phyloP scores from a whole-genome alignment of 2,113 vertebrate genomes.

The Lichenostomus cassidix region DNA sequence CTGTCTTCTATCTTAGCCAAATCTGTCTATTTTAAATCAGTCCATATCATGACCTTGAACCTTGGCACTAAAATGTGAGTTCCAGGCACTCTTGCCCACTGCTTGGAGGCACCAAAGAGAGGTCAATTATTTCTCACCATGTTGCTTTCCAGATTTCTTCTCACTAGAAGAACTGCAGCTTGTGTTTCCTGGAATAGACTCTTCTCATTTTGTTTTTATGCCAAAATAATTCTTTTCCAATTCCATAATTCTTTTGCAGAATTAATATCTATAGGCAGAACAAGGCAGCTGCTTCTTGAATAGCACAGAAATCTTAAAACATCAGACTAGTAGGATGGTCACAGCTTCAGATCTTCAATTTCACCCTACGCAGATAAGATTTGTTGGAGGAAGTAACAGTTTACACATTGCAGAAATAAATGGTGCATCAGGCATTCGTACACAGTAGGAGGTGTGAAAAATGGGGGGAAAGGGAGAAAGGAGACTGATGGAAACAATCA shows the following conservation, averaged over 20 bases:
- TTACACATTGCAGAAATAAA: slow-evolving; percentile 66
- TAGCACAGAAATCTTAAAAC: slow-evolving; percentile 31
- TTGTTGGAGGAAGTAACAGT: slow-evolving; percentile 70
- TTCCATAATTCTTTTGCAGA: slow-evolving; percentile 18
- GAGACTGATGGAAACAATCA: slow-evolving; percentile 66
- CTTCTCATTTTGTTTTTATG: slow-evolving; percentile 5
- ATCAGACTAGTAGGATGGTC: slow-evolving; percentile 19
- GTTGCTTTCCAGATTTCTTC: not conserved
- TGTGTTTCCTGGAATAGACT: slow-evolving; percentile 8
- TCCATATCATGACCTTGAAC: slow-evolving; percentile 27
- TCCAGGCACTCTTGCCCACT: slow-evolving; percentile 22
- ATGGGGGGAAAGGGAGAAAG: not conserved
- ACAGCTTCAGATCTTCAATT: slow-evolving; percentile 47
- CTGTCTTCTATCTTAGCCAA: not conserved
- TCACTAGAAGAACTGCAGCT: not conserved
- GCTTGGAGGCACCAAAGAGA: slow-evolving; percentile 22
- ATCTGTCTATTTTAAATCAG: slow-evolving; percentile 12
- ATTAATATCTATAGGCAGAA: slow-evolving; percentile 7
- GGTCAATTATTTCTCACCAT: not conserved
- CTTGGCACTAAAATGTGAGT: slow-evolving; percentile 13
- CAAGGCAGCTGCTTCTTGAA: not conserved
- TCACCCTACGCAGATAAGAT: slow-evolving; percentile 54
- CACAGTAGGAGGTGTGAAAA: slow-evolving; percentile 73
- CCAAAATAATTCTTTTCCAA: slow-evolving; percentile 34
- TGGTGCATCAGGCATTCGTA: slow-evolving; percentile 31